These are phyloP conservation scores for Strix aluco DNA, from an alignment of 2,113 vertebrate genomes.

Conservation along the genomic window DNA sequence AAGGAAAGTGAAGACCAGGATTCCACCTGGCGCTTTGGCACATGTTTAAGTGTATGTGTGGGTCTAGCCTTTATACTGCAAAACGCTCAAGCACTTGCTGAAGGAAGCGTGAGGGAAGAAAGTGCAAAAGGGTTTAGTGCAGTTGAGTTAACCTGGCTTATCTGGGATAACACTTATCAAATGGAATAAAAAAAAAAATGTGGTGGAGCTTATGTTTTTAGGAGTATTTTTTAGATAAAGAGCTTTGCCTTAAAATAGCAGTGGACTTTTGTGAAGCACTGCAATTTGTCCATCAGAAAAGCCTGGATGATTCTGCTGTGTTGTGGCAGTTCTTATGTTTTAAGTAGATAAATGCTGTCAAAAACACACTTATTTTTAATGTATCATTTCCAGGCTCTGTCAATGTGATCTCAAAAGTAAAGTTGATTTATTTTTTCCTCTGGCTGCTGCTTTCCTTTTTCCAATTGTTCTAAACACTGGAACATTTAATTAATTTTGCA, in stretches of 20 bases:
- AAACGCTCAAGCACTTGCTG: background rate
- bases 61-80: background rate
- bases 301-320: background rate
- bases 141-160: background rate
- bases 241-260: background rate
- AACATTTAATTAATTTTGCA: conserved; percentile 23
- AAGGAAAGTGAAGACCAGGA: background rate
- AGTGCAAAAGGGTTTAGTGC: background rate
- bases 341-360: background rate
- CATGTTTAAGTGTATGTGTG: background rate
- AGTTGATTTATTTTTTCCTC: background rate
- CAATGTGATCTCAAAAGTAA: background rate
- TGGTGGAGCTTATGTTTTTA: background rate
- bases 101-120: background rate
- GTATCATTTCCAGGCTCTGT: background rate
- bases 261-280: background rate
- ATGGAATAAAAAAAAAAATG: background rate
- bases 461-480: background rate
- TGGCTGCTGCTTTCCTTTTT: conserved; percentile 11
- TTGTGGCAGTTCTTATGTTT: background rate
- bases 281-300: background rate
- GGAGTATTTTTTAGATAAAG: background rate
- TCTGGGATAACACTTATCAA: background rate
- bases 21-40: background rate
- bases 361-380: background rate